These are phyloP conservation scores for Scaptomyza pallida DNA, from an alignment of 1,140 invertebrate species.

Conservation along the genomic window DNA sequence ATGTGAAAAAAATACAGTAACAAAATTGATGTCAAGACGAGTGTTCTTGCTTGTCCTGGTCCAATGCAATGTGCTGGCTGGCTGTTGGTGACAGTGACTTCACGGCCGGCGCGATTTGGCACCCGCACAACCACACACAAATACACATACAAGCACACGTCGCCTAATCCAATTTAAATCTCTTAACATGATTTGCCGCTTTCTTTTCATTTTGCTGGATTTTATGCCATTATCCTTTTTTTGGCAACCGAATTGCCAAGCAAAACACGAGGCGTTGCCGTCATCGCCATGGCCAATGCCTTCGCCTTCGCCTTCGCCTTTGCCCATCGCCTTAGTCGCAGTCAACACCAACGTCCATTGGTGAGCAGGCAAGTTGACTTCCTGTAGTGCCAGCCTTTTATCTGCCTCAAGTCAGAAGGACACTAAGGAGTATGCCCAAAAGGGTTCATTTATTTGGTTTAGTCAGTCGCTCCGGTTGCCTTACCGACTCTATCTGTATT, in stretches of 20 bases:
- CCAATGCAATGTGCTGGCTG: conserved; percentile 10
- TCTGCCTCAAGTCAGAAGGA: conserved; percentile 52
- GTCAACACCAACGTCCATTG: conserved; percentile 16
- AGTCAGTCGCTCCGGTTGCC: conserved; percentile 50
- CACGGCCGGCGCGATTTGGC: conserved; percentile 59
- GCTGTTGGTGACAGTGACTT: conserved; percentile 22
- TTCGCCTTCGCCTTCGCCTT: too few species aligned
- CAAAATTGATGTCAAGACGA: conserved; percentile 77
- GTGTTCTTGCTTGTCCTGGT: conserved; percentile 7
- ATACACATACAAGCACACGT: conserved; percentile 55
- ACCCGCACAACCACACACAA: conserved; percentile 12
- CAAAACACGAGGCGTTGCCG: conserved; percentile 36
- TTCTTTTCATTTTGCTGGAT: conserved; percentile 81
- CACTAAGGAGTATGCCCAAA: conserved; percentile 64
- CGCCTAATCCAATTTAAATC: conserved; percentile 81
- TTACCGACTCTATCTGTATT: conserved; percentile 69
- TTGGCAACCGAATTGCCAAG: conserved; percentile 59
- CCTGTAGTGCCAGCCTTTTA: conserved; percentile 60
- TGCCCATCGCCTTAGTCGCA: background rate
- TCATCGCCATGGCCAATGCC: conserved; percentile 3
- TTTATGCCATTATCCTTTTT: conserved; percentile 79
- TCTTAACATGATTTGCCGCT: conserved; percentile 82
- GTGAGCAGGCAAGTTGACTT: conserved; percentile 62
- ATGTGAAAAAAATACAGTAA: conserved; percentile 64
- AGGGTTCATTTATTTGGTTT: conserved; percentile 81